A percentile compares a stretch with the other conserved stretches of the same genome.
These are phyloP conservation scores for Drosophila kanekoi DNA, from an alignment of 2,888 invertebrate species.

Conservation along the genomic window DNA sequence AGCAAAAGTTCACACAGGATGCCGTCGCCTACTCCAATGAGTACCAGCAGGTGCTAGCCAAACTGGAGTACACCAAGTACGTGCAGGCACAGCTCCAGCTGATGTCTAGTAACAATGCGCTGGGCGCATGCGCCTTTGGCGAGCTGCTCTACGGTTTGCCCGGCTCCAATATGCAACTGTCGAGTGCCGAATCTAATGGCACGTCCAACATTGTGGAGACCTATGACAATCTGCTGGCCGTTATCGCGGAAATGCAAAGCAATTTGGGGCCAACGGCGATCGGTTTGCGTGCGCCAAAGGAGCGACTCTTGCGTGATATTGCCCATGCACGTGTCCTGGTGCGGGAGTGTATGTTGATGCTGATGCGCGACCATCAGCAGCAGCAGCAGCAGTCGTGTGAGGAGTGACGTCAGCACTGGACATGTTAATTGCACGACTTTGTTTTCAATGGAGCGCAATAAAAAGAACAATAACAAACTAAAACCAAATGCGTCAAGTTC, in stretches of 20 bases:
- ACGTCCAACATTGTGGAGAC: constrained; percentile 31
- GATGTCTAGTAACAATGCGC: constrained; percentile 37
- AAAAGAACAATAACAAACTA: constrained; percentile 27
- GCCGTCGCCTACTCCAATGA: constrained; percentile 52
- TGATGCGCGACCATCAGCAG: constrained; percentile 39
- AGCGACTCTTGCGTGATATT: constrained; percentile 64
- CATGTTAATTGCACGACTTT: constrained; percentile 30
- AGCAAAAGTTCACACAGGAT: constrained; percentile 22
- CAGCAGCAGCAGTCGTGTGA: not conserved
- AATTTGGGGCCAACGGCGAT: constrained; percentile 48
- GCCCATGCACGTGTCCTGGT: constrained; percentile 63
- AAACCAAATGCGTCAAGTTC: constrained; percentile 19
- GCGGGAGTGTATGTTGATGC: constrained; percentile 51
- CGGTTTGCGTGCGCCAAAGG: constrained; percentile 66
- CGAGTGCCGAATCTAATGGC: constrained; percentile 13
- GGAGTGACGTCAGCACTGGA: constrained; percentile 50
- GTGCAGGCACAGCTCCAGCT: constrained; percentile 65
- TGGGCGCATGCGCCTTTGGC: not conserved
- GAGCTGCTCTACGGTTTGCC: not conserved
- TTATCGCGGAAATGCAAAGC: constrained; percentile 49
- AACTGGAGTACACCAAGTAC: constrained; percentile 62
- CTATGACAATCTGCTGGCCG: constrained; percentile 46
- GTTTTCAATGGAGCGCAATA: not conserved
- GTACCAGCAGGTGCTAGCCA: constrained; percentile 67
- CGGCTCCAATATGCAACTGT: not conserved